These are phyloP conservation scores for Polyommatus icarus DNA, from an alignment of 2,888 invertebrate species.

Conservation along the genomic window DNA sequence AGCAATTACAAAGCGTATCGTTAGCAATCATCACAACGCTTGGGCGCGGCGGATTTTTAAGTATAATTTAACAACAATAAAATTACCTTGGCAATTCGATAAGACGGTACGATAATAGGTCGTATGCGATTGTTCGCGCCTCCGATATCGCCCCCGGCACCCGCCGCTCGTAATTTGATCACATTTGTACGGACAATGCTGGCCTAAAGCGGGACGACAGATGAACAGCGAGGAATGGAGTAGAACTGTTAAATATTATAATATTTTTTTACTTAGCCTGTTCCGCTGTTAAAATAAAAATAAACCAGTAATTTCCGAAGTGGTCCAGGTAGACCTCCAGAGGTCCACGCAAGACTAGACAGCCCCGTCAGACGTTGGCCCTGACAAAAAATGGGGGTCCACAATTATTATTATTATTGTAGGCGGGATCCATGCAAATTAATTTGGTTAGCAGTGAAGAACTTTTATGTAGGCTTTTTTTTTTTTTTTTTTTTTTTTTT, in stretches of 20 bases:
- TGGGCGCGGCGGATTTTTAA: conserved; percentile 18
- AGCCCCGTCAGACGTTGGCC: no score
- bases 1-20: neutral
- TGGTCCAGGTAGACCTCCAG: no score
- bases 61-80: conserved; percentile 31
- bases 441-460: no score
- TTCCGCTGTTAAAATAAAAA: no score
- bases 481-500: no score
- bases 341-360: no score
- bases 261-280: neutral
- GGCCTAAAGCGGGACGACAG: conserved; percentile 72
- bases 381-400: no score
- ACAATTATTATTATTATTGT: no score
- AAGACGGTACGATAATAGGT: conserved; percentile 42
- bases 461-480: no score
- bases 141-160: conserved; percentile 55
- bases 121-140: conserved; percentile 69
- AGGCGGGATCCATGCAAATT: no score
- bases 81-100: conserved; percentile 41
- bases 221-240: conserved; percentile 53
- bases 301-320: no score
- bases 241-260: conserved; percentile 28
- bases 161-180: conserved; percentile 78
- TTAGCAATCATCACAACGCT: neutral
- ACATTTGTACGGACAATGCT: conserved; percentile 79